These are phyloP conservation scores for Datnioides undecimradiatus DNA, from an alignment of 2,113 vertebrate species.

Conservation along the genomic window DNA sequence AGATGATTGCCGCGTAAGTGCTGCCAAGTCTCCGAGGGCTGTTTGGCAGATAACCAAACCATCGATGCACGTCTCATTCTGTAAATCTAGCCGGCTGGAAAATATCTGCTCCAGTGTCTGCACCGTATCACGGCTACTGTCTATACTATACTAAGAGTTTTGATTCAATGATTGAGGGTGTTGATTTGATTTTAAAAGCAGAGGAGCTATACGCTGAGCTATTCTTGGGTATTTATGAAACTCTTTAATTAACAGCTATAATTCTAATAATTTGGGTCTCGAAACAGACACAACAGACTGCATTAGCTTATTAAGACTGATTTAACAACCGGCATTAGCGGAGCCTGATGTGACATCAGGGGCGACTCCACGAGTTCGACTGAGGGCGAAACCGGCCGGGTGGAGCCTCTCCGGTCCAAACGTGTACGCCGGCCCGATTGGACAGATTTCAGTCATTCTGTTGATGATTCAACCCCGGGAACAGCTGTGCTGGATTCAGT, in stretches of 20 bases:
- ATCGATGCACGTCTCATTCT: not conserved
- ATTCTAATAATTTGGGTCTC: not conserved
- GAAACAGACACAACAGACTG: not conserved
- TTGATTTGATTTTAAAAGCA: too few species aligned
- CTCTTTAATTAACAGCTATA: too few species aligned
- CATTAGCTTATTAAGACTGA: not conserved
- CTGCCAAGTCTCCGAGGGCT: not conserved
- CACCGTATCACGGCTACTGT: not conserved
- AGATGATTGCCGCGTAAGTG: not conserved
- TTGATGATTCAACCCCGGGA: constrained; percentile 24
- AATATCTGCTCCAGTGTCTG: not conserved
- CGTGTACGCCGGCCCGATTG: constrained; percentile 21
- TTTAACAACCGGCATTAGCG: not conserved
- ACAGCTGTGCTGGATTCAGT: constrained; percentile 36
- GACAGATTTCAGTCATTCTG: constrained; percentile 42
- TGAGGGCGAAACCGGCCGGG: constrained; percentile 15
- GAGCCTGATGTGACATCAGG: constrained; percentile 15
- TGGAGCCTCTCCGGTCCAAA: constrained; percentile 1
- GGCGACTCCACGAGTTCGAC: not conserved
- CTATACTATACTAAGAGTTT: too few species aligned
- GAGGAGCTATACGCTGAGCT: too few species aligned
- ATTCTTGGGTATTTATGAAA: too few species aligned
- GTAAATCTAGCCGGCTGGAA: not conserved
- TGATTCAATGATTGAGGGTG: too few species aligned
- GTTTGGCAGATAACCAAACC: not conserved